Evolutionary conservation across 1,140 invertebrate species (phyloP).

Genomic region (Marisa cornuarietis): DNA sequence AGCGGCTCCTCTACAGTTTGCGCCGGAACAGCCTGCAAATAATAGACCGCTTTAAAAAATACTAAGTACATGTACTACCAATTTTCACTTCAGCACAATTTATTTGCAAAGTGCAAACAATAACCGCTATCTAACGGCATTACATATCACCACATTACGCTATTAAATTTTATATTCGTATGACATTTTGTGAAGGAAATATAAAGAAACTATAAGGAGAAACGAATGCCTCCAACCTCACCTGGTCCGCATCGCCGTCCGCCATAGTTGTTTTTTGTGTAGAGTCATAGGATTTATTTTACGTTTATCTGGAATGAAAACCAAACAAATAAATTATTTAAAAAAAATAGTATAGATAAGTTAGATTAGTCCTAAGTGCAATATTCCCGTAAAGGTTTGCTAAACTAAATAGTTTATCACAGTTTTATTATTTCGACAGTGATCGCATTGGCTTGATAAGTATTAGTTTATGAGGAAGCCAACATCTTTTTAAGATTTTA

Average conservation of each 20-base stretch:
- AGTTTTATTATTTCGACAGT: too few relatives aligned
- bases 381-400: too few relatives aligned
- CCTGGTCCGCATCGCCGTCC: slow-evolving; percentile 21
- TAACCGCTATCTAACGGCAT: neutral
- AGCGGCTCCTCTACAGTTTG: slow-evolving; percentile 89
- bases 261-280: slow-evolving; percentile 1
- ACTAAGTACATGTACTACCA: neutral
- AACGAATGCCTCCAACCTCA: neutral
- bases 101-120: neutral
- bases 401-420: too few relatives aligned
- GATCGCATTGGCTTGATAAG: too few relatives aligned
- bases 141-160: neutral
- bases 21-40: slow-evolving; percentile 56
- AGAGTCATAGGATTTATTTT: too few relatives aligned
- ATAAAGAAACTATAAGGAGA: neutral
- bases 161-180: neutral
- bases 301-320: too few relatives aligned
- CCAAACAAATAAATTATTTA: too few relatives aligned
- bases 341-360: too few relatives aligned
- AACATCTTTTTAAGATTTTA: too few relatives aligned
- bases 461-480: too few relatives aligned
- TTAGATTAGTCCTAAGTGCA: too few relatives aligned
- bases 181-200: neutral
- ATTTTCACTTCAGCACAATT: neutral
- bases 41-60: slow-evolving; percentile 16